A percentile compares a stretch with the other conserved stretches of the same genome.
Conservation (phyloP, 2,888 invertebrate genomes). For the Chironomus tentans region DNA sequence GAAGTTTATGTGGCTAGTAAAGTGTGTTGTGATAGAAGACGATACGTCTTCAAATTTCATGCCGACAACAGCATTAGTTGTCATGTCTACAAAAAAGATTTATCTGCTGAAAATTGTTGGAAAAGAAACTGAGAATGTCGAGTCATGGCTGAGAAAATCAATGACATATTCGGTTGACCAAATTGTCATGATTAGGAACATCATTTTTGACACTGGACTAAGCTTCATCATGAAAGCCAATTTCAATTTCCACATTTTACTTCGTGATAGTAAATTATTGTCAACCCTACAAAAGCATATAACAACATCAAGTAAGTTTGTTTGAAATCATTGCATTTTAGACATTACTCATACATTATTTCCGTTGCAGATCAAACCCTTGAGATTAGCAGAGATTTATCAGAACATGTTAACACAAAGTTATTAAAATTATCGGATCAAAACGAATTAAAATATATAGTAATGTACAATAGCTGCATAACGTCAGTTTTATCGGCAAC, state of each 20-base stretch:
- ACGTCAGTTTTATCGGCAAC: constrained; percentile 34
- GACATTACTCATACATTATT: background rate
- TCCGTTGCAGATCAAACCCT: background rate
- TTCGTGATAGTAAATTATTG: constrained; percentile 47
- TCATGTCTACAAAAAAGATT: constrained; percentile 46
- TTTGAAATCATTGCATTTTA: background rate
- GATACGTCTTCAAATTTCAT: constrained; percentile 32
- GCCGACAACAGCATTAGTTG: constrained; percentile 43
- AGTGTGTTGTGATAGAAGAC: constrained; percentile 43
- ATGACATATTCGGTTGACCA: constrained; percentile 44
- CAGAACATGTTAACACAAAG: background rate
- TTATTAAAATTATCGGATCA: background rate
- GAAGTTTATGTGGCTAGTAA: constrained; percentile 46
- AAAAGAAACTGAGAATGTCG: constrained; percentile 45
- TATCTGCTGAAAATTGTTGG: constrained; percentile 46
- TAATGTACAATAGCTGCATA: background rate
- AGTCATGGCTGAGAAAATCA: constrained; percentile 46
- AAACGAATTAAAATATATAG: background rate
- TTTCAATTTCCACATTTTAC: constrained; percentile 38
- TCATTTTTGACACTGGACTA: constrained; percentile 49
- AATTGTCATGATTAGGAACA: constrained; percentile 42
- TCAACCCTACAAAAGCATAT: constrained; percentile 38
- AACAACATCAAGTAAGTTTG: constrained; percentile 15
- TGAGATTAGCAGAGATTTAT: background rate
- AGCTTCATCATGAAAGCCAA: constrained; percentile 43